phyloP scores from a whole-genome alignment of 2,888 invertebrate species.

The Gryllus longicercus region DNA sequence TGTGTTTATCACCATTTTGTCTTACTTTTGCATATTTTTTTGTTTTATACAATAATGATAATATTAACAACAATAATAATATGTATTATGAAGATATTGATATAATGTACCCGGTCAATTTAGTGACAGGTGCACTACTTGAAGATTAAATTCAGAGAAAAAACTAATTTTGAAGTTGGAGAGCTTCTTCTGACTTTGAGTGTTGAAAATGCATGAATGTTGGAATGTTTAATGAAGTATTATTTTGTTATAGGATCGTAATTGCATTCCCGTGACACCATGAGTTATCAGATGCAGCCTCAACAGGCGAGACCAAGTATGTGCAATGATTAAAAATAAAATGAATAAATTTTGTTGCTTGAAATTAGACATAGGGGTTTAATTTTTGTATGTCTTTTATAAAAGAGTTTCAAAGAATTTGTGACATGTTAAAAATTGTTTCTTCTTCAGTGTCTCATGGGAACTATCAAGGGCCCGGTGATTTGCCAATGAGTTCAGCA shows the following conservation, averaged over 20 bases:
- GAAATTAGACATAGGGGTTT: not conserved
- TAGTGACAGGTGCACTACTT: too few species aligned
- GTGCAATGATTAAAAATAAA: conserved; percentile 46
- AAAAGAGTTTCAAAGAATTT: conserved; percentile 22
- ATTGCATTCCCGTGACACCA: conserved; percentile 50
- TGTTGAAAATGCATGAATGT: too few species aligned
- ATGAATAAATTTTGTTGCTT: not conserved
- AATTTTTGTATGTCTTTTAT: not conserved
- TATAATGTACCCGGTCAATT: too few species aligned
- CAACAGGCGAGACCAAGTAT: conserved; percentile 80
- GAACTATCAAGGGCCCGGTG: conserved; percentile 73
- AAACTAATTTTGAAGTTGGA: too few species aligned
- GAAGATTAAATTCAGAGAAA: too few species aligned
- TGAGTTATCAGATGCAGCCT: conserved; percentile 81
- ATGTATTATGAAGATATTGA: too few species aligned
- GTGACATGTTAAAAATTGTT: conserved; percentile 25
- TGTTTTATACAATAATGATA: too few species aligned
- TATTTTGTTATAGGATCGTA: not conserved
- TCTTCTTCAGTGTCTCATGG: conserved; percentile 70
- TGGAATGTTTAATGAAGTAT: too few species aligned
- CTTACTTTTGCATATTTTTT: too few species aligned
- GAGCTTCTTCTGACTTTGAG: too few species aligned
- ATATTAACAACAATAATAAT: too few species aligned
- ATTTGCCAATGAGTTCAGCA: conserved; percentile 75
- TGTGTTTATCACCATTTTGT: too few species aligned